Conservation (phyloP, 2,888 invertebrate species). For the Epicampocera succincta region DNA sequence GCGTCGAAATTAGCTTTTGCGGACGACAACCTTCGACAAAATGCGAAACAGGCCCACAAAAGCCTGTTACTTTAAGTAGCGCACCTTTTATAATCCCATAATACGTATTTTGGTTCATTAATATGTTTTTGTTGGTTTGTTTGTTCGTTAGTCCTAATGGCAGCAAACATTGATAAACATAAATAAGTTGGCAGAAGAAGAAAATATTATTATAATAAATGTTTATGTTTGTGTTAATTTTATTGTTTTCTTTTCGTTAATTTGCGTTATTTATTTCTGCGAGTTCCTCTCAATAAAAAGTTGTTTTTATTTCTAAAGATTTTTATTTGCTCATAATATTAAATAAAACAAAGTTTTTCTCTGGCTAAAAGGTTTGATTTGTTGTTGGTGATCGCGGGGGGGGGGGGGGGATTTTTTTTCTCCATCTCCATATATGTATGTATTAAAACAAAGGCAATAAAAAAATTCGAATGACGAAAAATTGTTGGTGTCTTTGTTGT, state of each 20-base stretch:
- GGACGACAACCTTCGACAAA: no score
- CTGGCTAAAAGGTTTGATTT: conserved; percentile 39
- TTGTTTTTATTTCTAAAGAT: conserved; percentile 5
- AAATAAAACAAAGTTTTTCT: no score
- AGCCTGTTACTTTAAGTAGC: background rate
- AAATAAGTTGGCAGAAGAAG: conserved; percentile 21
- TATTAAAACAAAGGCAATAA: background rate
- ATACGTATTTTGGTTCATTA: background rate
- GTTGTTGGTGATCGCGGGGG: conserved; percentile 25
- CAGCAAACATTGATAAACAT: conserved; percentile 28
- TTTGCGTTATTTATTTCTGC: conserved; percentile 2
- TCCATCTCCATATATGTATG: no score
- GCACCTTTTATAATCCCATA: background rate
- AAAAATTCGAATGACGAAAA: conserved; percentile 12
- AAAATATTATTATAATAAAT: conserved; percentile 63
- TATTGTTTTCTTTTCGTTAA: conserved; percentile 45
- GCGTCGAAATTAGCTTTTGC: no score
- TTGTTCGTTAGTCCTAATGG: conserved; percentile 23
- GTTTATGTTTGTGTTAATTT: conserved; percentile 67
- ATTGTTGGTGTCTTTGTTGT: conserved; percentile 42
- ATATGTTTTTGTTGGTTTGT: no score
- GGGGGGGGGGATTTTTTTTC: conserved; percentile 22
- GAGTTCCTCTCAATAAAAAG: conserved; percentile 26
- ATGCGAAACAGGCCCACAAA: no score
- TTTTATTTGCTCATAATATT: conserved; percentile 32